phyloP scores from a whole-genome alignment of 1,140 invertebrate genomes.

The Saccostrea echinata region DNA sequence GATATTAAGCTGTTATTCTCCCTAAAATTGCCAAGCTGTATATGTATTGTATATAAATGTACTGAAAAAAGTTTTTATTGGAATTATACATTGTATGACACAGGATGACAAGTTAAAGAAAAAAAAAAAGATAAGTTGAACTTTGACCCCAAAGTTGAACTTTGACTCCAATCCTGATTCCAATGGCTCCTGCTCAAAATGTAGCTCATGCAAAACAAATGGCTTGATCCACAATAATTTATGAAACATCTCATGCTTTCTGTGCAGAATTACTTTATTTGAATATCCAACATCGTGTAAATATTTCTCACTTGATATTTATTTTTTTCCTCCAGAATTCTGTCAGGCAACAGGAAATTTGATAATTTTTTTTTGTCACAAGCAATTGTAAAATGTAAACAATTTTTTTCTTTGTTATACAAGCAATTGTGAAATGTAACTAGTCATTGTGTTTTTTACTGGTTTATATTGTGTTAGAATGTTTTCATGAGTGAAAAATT shows the following conservation, averaged over 20 bases:
- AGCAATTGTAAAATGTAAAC: neutral
- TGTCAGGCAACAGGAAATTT: conserved; percentile 21
- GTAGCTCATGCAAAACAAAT: conserved; percentile 15
- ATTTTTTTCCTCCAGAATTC: neutral
- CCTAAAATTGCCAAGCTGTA: conserved; percentile 2
- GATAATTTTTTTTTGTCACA: neutral
- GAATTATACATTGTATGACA: neutral
- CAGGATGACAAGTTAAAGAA: neutral
- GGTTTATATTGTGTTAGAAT: neutral
- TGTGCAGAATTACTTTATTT: neutral
- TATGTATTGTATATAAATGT: neutral
- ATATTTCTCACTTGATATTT: conserved; percentile 3
- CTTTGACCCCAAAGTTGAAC: neutral
- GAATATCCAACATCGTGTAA: neutral
- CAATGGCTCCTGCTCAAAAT: neutral
- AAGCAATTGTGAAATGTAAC: neutral
- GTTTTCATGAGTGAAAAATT: neutral
- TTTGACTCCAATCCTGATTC: neutral
- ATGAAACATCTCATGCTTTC: neutral
- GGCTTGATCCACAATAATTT: neutral
- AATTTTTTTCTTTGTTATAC: neutral
- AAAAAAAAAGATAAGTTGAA: neutral
- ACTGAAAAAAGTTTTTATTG: neutral
- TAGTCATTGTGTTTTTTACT: conserved; percentile 2
- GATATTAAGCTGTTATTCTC: conserved; percentile 9